Percentiles rank a stretch among this genome's conserved stretches.
Conservation (phyloP, 2,113 vertebrate species). For the Tetraodon nigroviridis region DNA sequence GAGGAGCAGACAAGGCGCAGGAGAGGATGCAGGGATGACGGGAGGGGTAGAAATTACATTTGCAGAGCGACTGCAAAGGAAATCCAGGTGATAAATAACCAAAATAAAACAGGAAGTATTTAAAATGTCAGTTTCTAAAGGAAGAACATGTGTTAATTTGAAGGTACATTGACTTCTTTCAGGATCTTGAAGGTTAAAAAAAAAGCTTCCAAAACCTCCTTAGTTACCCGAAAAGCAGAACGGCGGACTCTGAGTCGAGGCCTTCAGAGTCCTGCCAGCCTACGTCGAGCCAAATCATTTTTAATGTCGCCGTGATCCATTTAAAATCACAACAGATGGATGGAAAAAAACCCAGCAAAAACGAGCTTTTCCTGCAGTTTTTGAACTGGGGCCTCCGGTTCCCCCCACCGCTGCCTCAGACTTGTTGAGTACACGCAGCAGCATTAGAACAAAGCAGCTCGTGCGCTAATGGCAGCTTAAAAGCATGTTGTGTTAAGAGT, state of each 20-base stretch:
- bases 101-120: constrained; percentile 8
- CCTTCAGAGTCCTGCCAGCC: too few species aligned
- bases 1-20: constrained; percentile 67
- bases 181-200: too few species aligned
- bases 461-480: constrained; percentile 35
- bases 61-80: constrained; percentile 35
- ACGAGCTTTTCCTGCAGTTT: not conserved
- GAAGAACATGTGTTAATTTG: too few species aligned
- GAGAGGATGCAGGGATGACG: constrained; percentile 41
- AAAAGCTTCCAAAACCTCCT: too few species aligned
- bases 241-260: too few species aligned
- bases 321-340: constrained; percentile 1
- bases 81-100: constrained; percentile 46
- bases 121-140: not conserved
- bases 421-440: not conserved
- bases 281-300: constrained; percentile 3
- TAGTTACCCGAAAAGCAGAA: too few species aligned
- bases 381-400: not conserved
- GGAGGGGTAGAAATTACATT: constrained; percentile 37
- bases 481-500: constrained; percentile 22
- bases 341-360: not conserved
- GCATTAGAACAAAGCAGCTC: constrained; percentile 29
- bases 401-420: not conserved
- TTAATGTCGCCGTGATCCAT: constrained; percentile 11
- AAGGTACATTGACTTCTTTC: too few species aligned